phyloP scores from a whole-genome alignment of 2,797 vertebrate species.

The Semotilus atromaculatus region DNA sequence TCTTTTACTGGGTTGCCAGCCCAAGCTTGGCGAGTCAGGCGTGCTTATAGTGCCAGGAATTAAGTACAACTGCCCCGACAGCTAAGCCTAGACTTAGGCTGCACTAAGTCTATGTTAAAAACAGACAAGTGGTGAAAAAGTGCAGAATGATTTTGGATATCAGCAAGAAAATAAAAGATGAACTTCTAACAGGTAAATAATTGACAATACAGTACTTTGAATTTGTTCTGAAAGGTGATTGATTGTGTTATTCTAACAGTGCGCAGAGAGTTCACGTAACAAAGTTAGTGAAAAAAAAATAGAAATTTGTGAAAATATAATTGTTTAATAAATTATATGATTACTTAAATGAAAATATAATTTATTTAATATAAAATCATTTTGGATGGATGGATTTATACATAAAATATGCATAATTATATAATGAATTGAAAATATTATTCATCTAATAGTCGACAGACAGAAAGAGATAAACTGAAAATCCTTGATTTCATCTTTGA shows the following conservation, averaged over 20 bases:
- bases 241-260: not conserved
- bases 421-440: not conserved
- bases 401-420: not conserved
- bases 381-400: not conserved
- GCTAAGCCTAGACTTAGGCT: slow-evolving; percentile 55
- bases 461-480: not conserved
- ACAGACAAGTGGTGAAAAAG: slow-evolving; percentile 27
- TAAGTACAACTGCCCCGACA: slow-evolving; percentile 67
- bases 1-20: slow-evolving; percentile 62
- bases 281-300: not conserved
- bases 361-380: too few relatives aligned
- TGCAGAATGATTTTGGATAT: slow-evolving; percentile 2
- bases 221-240: not conserved
- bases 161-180: not conserved
- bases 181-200: not conserved
- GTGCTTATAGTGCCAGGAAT: slow-evolving; percentile 68
- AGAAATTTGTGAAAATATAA: not conserved
- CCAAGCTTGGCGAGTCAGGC: slow-evolving; percentile 67
- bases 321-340: not conserved
- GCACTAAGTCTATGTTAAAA: slow-evolving; percentile 2
- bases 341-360: not conserved
- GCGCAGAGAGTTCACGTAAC: not conserved
- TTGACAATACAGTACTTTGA: not conserved
- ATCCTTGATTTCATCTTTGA: not conserved
- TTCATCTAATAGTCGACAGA: not conserved